Evolutionary conservation across 2,797 vertebrate genomes (phyloP), one percentile per base, ranked within the genome.

Genomic region (Paratrypauchen microcephalus): DNA sequence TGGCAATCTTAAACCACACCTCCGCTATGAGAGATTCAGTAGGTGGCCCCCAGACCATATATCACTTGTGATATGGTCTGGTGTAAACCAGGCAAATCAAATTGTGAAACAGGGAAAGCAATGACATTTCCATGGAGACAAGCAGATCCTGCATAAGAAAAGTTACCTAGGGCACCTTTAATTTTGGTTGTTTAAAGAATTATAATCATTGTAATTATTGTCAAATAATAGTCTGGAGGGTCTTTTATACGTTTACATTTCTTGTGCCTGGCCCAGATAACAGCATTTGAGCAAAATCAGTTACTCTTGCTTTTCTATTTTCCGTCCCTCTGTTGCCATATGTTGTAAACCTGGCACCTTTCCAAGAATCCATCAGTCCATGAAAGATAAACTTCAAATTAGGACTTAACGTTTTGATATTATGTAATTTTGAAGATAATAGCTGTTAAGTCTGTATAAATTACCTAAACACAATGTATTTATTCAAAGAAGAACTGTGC

Each of bases 401-500:
- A 23, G n/a, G 52, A 23, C 4, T 57, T 57, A 45, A 0, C 41
- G 16, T 57, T 32, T 30, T 32, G 9, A n/a, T 16, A 32, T 32
- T 30, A 59, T 59, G 19, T 59, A 32, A 32, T 30, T 59, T 18
- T 36, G 30, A 60, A 45, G 60, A 63, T 6, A 1, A 13, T 62
- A 67, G 71, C 60, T 71, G 72, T 68, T 70, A 71, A 57, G 28
- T 28, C 12, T 57, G 55, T 24, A 57, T 56, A 56, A 24, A 56
- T 57, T 28, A 36, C 12, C 45, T 66, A 48, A 74, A 78, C 59
- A 67, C 66, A 71, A 70, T 15, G 1, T 66, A 66, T 77, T 75
- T 50, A 65, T 71, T 72, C 61, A 75, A 81, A 65, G 68, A 54
- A 41, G 36, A 75, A 64, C 66, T 19, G 50, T 21, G 18, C 63